Conservation (phyloP, 2,113 vertebrate genomes). For the Microtus ochrogaster region DNA sequence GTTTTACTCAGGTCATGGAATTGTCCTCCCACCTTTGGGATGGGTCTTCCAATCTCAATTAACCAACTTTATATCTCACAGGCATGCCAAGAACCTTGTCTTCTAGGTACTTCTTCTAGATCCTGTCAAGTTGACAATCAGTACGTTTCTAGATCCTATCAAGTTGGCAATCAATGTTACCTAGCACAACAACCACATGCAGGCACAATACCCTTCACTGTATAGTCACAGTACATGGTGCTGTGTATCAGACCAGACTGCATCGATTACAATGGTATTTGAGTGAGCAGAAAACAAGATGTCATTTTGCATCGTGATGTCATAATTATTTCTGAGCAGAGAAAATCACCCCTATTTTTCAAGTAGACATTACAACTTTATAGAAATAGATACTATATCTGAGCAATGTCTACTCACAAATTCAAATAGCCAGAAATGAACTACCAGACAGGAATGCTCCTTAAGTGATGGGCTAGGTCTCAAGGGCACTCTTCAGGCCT, state of each 20-base stretch:
- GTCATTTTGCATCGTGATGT: not conserved
- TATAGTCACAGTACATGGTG: not conserved
- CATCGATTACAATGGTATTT: not conserved
- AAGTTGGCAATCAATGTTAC: not conserved
- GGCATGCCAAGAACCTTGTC: not conserved
- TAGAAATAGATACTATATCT: not conserved
- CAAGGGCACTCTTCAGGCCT: conserved; percentile 26
- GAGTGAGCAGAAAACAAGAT: not conserved
- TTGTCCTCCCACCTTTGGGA: not conserved
- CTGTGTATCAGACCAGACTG: not conserved
- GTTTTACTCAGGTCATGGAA: not conserved
- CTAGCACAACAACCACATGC: not conserved
- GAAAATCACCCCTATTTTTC: not conserved
- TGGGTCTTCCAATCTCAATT: not conserved
- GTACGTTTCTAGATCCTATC: not conserved
- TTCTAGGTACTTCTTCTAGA: not conserved
- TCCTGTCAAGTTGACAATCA: not conserved
- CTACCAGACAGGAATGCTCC: not conserved
- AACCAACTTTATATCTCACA: not conserved
- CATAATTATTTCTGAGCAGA: not conserved
- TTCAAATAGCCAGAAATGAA: conserved; percentile 31
- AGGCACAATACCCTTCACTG: accelerated
- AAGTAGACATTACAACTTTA: not conserved
- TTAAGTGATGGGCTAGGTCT: not conserved
- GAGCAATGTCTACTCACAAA: not conserved